These are phyloP conservation scores for Poeciliopsis occidentalis DNA, from an alignment of 2,113 vertebrate species.

Conservation along the genomic window DNA sequence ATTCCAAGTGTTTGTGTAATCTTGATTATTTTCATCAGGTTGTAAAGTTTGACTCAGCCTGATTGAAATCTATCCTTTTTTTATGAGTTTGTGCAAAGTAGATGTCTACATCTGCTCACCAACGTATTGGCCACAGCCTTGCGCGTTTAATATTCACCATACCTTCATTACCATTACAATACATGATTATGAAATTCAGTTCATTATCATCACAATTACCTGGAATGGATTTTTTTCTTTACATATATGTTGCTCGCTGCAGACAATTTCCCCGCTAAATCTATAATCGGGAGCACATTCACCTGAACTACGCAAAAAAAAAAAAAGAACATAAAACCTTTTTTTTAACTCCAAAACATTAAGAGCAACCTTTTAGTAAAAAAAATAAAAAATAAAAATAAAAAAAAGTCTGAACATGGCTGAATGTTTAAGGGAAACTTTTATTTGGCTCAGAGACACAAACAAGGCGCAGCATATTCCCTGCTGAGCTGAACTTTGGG, in stretches of 20 bases:
- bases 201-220: conserved; percentile 79
- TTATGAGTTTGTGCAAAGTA: neutral
- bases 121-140: neutral
- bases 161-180: conserved; percentile 74
- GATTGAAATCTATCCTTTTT: neutral
- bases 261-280: neutral
- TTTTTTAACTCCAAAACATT: neutral
- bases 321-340: neutral
- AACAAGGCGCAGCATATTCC: neutral
- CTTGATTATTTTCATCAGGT: neutral
- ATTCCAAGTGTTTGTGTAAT: neutral
- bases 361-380: neutral
- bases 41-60: neutral
- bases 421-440: neutral
- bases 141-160: conserved; percentile 64
- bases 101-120: neutral
- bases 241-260: neutral
- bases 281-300: neutral
- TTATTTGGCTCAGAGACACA: neutral
- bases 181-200: conserved; percentile 72
- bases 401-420: neutral
- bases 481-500: conserved; percentile 2
- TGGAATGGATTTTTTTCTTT: conserved; percentile 46
- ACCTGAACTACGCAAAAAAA: neutral
- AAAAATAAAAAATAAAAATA: too few species aligned